Evolutionary conservation across 2,797 vertebrate genomes (phyloP), one percentile per base, ranked within the genome.

Genomic region (Parauchenoglanis ngamensis): DNA sequence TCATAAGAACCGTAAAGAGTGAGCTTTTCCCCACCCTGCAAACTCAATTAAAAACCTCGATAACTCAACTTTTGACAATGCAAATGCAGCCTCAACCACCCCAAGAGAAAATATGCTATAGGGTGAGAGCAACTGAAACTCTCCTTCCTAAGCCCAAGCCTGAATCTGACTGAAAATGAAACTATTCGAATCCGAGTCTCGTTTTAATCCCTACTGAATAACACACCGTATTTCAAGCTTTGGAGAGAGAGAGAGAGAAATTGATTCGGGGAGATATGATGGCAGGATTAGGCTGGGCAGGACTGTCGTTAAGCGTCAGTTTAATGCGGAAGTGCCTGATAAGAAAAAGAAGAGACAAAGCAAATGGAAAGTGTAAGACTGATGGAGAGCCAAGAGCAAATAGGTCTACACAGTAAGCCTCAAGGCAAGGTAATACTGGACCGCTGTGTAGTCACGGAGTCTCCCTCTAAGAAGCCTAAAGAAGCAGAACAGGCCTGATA

Each of bases 11-110:
- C 49, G 23, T 21, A 23, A 79, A 84, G 91, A 81, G 86, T 85
- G 49, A 68, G 81, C 86, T 90, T 91, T 91, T 92, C 88, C 81
- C 65, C 89, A 84, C 87, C 79, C 89, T 5, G 84, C 86, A 91
- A 94, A 95, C 87, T 90, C 90, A 92, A 94, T 94, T 90, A 93
- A 90, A 87, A 84, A 44, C 59, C 76, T 86, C 54, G 78, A 88
- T 81, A 75, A 87, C 80, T 86, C 72, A 84, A 87, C 86, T 76
- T 85, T 80, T 91, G 87, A 85, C 85, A 84, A 87, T 61, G 82
- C 83, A 89, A 70, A 89, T 79, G 12, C 12, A 28, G 79, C 49
- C 61, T 78, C 13, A 21, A 54, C 57, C 82, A 68, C 61, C 67
- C 65, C 35, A 11, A 67, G 31, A n/a, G n/a, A 77, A 73, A 17